Evolutionary conservation across 2,888 invertebrate genomes (phyloP).

Genomic region (Pemphredon lugubris): DNA sequence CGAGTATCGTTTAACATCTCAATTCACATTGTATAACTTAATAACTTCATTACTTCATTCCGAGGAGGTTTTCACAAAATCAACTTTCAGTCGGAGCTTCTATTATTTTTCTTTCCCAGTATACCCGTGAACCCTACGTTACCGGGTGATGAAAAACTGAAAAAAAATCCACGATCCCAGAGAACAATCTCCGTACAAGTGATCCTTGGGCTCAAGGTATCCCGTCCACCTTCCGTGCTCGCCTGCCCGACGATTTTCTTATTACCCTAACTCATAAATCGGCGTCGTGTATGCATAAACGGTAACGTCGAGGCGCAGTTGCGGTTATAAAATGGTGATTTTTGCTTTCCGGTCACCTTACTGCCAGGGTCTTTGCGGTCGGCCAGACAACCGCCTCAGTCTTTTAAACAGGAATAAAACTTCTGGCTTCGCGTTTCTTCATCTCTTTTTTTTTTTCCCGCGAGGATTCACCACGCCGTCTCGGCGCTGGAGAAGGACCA

Average conservation of each 20-base stretch:
- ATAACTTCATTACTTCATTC: too few species aligned
- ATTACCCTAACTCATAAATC: conserved; percentile 4
- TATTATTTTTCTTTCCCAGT: too few species aligned
- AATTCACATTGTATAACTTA: too few species aligned
- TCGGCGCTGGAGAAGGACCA: background rate
- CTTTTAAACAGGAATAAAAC: conserved; percentile 24
- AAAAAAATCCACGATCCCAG: too few species aligned
- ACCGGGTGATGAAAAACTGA: too few species aligned
- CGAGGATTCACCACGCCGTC: background rate
- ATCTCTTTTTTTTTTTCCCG: too few species aligned
- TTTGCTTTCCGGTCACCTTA: conserved; percentile 11
- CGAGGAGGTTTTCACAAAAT: too few species aligned
- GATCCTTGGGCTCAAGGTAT: too few species aligned
- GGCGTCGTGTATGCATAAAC: conserved; percentile 5
- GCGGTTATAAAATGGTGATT: conserved; percentile 26
- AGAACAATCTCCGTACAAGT: too few species aligned
- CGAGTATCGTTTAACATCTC: too few species aligned
- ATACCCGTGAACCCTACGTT: too few species aligned
- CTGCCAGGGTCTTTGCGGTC: conserved; percentile 15
- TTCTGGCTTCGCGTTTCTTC: background rate
- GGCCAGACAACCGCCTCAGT: background rate
- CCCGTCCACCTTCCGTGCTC: background rate
- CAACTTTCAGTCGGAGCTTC: too few species aligned
- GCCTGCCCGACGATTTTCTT: conserved; percentile 1
- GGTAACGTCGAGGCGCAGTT: conserved; percentile 5